phyloP scores from a whole-genome alignment of 2,797 vertebrate genomes.

The Pelodytes ibericus region DNA sequence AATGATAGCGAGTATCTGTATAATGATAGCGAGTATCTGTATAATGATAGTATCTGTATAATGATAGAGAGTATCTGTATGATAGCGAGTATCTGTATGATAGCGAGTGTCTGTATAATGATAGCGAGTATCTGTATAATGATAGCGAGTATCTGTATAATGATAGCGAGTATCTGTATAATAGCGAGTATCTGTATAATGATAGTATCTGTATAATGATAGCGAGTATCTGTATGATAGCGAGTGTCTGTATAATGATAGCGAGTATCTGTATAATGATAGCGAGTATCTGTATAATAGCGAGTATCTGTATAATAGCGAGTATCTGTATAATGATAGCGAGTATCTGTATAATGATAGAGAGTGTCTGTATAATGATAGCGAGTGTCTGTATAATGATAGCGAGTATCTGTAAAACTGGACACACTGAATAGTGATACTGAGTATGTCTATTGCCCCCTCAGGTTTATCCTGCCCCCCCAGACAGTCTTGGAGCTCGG shows the following conservation, averaged over 20 bases:
- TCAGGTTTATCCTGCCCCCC: neutral
- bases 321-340: neutral
- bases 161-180: neutral
- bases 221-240: too few relatives aligned
- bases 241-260: too few relatives aligned
- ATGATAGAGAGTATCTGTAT: neutral
- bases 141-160: neutral
- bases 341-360: too few relatives aligned
- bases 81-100: too few relatives aligned
- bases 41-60: slow-evolving; percentile 1
- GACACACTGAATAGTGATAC: too few relatives aligned
- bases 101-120: too few relatives aligned
- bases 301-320: neutral
- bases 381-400: too few relatives aligned
- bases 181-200: neutral
- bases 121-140: neutral
- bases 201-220: too few relatives aligned
- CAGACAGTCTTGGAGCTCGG: slow-evolving; percentile 15
- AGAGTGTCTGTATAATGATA: too few relatives aligned
- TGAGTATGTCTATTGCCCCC: neutral
- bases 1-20: neutral
- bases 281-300: too few relatives aligned
- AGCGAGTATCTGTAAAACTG: too few relatives aligned
- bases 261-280: too few relatives aligned
- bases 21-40: neutral